phyloP scores from a whole-genome alignment of 2,113 vertebrate species.

The Notarius lentiginosus region DNA sequence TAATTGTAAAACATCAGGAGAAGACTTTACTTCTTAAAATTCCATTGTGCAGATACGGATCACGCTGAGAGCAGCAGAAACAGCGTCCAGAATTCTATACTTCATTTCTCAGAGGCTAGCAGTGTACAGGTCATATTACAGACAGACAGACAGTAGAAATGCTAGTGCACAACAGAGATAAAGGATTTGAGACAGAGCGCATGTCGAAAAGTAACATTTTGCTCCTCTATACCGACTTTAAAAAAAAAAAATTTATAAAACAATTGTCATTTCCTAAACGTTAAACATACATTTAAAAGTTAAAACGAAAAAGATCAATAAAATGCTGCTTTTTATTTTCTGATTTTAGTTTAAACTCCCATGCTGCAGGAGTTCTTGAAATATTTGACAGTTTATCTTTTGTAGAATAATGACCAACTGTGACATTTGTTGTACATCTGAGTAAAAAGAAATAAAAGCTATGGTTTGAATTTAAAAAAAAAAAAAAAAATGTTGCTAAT shows the following conservation, averaged over 20 bases:
- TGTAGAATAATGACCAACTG: too few species aligned
- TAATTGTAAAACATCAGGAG: too few species aligned
- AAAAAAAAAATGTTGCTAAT: not conserved
- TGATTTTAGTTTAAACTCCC: too few species aligned
- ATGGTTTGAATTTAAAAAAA: too few species aligned
- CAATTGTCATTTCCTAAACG: not conserved
- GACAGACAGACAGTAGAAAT: not conserved
- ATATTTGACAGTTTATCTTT: too few species aligned
- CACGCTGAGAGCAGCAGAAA: not conserved
- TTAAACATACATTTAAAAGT: not conserved
- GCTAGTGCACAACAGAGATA: not conserved
- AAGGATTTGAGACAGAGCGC: not conserved
- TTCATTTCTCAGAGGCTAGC: not conserved
- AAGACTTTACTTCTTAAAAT: not conserved
- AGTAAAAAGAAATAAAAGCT: too few species aligned
- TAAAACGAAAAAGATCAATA: conserved; percentile 12
- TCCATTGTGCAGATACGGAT: too few species aligned
- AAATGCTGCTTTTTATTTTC: not conserved
- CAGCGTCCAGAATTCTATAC: not conserved
- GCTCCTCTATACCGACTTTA: not conserved
- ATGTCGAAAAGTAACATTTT: not conserved
- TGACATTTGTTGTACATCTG: too few species aligned
- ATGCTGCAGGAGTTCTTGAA: too few species aligned
- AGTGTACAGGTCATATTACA: not conserved
- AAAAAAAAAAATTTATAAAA: not conserved